These are phyloP conservation scores for Coelopa pilipes DNA, from an alignment of 2,888 invertebrate genomes.

Conservation along the genomic window DNA sequence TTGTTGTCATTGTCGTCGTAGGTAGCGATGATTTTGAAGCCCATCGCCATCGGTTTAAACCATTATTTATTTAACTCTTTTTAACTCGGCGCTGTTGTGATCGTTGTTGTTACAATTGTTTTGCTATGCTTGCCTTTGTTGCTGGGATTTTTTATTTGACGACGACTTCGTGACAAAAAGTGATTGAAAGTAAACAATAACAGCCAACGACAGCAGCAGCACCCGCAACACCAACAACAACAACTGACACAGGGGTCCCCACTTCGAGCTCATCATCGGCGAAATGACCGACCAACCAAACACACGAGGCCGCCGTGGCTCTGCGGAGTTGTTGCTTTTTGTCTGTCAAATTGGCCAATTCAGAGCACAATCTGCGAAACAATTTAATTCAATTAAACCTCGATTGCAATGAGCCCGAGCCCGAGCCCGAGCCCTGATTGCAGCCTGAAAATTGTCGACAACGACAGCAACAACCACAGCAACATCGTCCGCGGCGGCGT, in stretches of 20 bases:
- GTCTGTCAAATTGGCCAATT: conserved; percentile 61
- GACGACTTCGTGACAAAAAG: conserved; percentile 63
- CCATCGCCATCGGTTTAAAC: conserved; percentile 20
- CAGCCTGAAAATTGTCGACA: conserved; percentile 1
- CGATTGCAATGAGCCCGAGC: conserved; percentile 21
- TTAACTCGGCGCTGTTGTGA: conserved; percentile 15
- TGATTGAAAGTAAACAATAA: conserved; percentile 63
- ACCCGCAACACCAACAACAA: conserved; percentile 28
- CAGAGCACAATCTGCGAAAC: conserved; percentile 55
- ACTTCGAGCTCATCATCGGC: conserved; percentile 6
- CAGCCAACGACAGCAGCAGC: neutral
- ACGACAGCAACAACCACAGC: neutral
- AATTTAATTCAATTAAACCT: conserved; percentile 61
- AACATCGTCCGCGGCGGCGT: neutral
- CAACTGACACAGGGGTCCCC: conserved; percentile 4
- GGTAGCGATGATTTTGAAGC: conserved; percentile 14
- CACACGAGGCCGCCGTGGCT: too few relatives aligned
- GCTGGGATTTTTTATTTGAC: conserved; percentile 47
- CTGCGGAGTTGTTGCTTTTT: conserved; percentile 45
- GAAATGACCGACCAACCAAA: neutral
- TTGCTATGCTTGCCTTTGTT: conserved; percentile 43
- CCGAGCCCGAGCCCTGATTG: conserved; percentile 13
- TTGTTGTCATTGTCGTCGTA: conserved; percentile 41
- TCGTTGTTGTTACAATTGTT: conserved; percentile 42
- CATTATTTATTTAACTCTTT: conserved; percentile 53